Base-by-base conservation (phyloP, 2,888 invertebrate genomes). In the Oxycera nigricornis region DNA sequence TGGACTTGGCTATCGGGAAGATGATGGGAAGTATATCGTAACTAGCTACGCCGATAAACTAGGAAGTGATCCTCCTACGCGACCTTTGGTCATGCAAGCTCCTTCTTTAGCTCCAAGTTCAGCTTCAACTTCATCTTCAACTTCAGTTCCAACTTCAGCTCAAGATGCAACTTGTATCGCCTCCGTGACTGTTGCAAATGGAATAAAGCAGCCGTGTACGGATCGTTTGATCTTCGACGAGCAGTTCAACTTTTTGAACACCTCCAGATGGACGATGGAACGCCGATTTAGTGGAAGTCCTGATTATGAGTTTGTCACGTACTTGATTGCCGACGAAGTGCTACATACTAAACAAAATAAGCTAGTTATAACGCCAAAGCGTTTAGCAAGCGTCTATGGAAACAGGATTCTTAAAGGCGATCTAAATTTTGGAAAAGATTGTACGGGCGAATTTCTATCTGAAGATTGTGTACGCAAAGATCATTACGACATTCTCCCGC, bases 1-100 rank as follows among this genome's bases (percentile, higher is more conserved):
- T 77, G 91, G 91, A 0, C 82, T 91, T 35, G 92, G 92, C 0
- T 92, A 92, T 81, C 86, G 90, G 30, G 88, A 90, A 78, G 88
- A 91, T 75, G 87, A 90, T 80, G 89, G 89, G 62, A 39, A 62
- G 14, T 73, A 24, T 41, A 39, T 75, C 4, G 68, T 75, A 1
- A 59, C 24, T 11, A 68, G 57, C n/a, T 75, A 75, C 52, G 35
- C n/a, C 1, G 61, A 73, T 55, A 39, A 30, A 50, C n/a, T n/a
- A n/a, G n/a, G n/a, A n/a, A 46, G 17, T n/a, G n/a, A n/a, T n/a
- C n/a, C n/a, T n/a, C n/a, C n/a, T n/a, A n/a, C n/a, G n/a, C n/a
- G n/a, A n/a, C n/a, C n/a, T n/a, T n/a, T n/a, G n/a, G n/a, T 11
- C 4, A 11, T 14, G 14, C 28, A 26, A 26, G 11, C 17, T 3